Base-by-base conservation (phyloP, 2,113 vertebrate species). In the Galeopterus variegatus region DNA sequence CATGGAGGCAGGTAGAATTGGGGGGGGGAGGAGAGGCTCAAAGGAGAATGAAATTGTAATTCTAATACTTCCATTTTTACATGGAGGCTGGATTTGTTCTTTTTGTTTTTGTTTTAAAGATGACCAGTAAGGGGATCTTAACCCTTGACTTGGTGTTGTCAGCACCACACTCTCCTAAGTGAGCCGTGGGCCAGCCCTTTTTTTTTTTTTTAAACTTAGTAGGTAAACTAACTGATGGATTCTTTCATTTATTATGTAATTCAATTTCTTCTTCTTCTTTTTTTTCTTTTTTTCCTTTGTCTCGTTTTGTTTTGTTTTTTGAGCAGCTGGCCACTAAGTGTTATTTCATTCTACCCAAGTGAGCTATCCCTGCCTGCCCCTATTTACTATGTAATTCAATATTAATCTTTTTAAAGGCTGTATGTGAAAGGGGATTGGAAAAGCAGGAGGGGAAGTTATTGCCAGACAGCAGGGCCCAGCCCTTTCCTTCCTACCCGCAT, bases 321-420 rank as follows among this genome's bases (percentile, higher is more conserved):
- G 41, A 4, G 41, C 41, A 41, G 41, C 41, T 41, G 41, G 41
- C 41, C 41, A 41, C 41, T 41, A 41, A 41, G 41, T 41, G 41
- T 41, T 41, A 41, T 41, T 4, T 41, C 41, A 41, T 41, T 41
- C 41, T 41, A 41, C 41, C 41, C 41, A 41, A 41, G 41, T 41
- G 41, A 41, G 41, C 41, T 41, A 41, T 41, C 41, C 41, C 41
- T 41, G 41, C 41, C 41, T 41, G 41, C 41, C 41, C 41, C 41
- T 41, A 73, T 56, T 92, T 67, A 77, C 58, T 33, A 48, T 41
- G n/a, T n/a, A 67, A 54, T 41, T 65, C 77, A 54, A 7, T 52
- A 58, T 72, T 93, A 75, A 36, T 36, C 58, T 81, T 69, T 85
- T 64, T 15, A 88, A 96, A 94, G 28, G 31, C 92, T 93, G 0